These are phyloP conservation scores for Chrysodeixis includens DNA, from an alignment of 2,888 invertebrate species.

Conservation along the genomic window DNA sequence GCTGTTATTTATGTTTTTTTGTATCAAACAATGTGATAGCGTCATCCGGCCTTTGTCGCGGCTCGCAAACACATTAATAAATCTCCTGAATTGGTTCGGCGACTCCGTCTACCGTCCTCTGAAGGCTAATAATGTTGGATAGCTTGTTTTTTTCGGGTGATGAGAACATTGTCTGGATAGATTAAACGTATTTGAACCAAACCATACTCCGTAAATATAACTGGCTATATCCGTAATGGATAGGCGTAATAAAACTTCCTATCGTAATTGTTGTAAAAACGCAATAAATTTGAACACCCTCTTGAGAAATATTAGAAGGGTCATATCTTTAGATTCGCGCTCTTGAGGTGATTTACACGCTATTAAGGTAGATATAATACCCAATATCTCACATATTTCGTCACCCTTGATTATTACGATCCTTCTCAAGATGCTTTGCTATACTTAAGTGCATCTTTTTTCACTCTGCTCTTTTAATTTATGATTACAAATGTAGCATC, in stretches of 20 bases:
- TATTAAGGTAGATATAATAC: constrained; percentile 58
- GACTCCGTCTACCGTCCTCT: constrained; percentile 52
- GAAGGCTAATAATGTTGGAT: constrained; percentile 53
- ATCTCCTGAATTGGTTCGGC: constrained; percentile 70
- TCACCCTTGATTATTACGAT: constrained; percentile 26
- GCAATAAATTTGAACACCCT: constrained; percentile 64
- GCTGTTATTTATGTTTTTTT: constrained; percentile 70
- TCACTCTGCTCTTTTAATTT: constrained; percentile 34
- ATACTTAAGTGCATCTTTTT: constrained; percentile 11
- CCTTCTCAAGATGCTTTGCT: constrained; percentile 3
- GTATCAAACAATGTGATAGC: constrained; percentile 62
- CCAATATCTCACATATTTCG: constrained; percentile 23
- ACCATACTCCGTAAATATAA: constrained; percentile 33
- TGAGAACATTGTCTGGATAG: constrained; percentile 28
- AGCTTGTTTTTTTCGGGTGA: constrained; percentile 63
- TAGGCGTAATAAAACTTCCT: constrained; percentile 38
- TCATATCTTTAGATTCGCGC: constrained; percentile 56
- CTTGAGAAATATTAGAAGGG: constrained; percentile 55
- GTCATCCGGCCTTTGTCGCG: constrained; percentile 59
- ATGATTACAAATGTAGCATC: constrained; percentile 54
- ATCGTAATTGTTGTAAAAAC: constrained; percentile 54
- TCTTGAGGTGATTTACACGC: constrained; percentile 61
- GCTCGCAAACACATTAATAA: constrained; percentile 77
- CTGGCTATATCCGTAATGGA: constrained; percentile 30
- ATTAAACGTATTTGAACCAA: constrained; percentile 29